Evolutionary conservation across 2,797 vertebrate species (phyloP).

Genomic region (Zalophus californianus): DNA sequence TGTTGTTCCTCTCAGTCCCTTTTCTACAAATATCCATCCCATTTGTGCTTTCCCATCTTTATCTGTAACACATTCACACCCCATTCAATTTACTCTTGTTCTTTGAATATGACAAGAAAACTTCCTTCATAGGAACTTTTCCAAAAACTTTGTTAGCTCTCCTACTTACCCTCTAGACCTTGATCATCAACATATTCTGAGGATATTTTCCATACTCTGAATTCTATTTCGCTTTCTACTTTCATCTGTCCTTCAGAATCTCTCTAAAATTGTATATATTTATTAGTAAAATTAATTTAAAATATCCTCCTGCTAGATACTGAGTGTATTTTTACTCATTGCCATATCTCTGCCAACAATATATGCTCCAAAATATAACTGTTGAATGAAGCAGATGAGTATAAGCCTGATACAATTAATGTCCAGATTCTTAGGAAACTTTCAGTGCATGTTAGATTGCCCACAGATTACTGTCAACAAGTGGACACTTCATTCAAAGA

Average conservation of each 20-base stretch:
- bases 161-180: neutral
- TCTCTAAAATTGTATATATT: neutral
- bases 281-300: neutral
- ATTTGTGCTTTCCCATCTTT: neutral
- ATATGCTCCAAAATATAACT: neutral
- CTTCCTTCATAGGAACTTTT: neutral
- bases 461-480: neutral
- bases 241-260: neutral
- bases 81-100: neutral
- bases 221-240: neutral
- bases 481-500: neutral
- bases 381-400: neutral
- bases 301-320: neutral
- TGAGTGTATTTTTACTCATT: neutral
- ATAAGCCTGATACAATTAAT: neutral
- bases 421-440: neutral
- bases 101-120: neutral
- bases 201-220: neutral
- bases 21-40: neutral
- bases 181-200: neutral
- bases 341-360: neutral
- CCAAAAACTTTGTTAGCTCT: neutral
- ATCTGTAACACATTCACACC: neutral
- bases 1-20: neutral
- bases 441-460: neutral